phyloP scores from a whole-genome alignment of 2,797 vertebrate genomes.

The Simalia tracyae region DNA sequence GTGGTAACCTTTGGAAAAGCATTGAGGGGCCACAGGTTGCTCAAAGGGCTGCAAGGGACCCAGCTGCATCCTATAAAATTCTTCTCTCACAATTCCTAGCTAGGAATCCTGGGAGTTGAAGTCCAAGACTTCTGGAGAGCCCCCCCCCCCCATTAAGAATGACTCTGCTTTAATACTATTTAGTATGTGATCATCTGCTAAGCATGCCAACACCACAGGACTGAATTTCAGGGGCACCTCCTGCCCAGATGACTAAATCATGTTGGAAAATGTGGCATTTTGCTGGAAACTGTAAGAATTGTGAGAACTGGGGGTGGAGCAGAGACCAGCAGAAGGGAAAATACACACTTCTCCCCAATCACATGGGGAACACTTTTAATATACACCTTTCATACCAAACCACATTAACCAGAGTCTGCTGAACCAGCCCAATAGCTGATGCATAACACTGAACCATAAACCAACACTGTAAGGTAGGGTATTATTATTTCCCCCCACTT shows the following conservation, averaged over 20 bases:
- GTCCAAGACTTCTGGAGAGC: not conserved
- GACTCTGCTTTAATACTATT: not conserved
- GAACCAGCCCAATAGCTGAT: not conserved
- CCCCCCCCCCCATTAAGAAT: not conserved
- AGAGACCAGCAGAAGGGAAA: not conserved
- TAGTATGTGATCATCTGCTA: not conserved
- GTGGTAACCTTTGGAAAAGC: not conserved
- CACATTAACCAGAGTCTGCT: not conserved
- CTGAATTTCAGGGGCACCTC: not conserved
- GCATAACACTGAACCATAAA: not conserved
- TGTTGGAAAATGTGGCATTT: not conserved
- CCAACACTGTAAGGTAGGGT: not conserved
- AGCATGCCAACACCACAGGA: not conserved
- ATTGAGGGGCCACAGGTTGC: not conserved
- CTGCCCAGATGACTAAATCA: not conserved
- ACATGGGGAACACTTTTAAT: not conserved
- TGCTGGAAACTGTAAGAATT: not conserved
- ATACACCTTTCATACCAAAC: not conserved
- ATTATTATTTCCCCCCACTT: not conserved
- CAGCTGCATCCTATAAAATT: not conserved
- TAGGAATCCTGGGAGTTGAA: not conserved
- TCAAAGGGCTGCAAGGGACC: not conserved
- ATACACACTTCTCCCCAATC: not conserved
- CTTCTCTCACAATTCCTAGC: not conserved
- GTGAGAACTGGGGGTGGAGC: not conserved